Evolutionary conservation across 1,140 invertebrate species (phyloP).

Genomic region (Platyscapa corneri): DNA sequence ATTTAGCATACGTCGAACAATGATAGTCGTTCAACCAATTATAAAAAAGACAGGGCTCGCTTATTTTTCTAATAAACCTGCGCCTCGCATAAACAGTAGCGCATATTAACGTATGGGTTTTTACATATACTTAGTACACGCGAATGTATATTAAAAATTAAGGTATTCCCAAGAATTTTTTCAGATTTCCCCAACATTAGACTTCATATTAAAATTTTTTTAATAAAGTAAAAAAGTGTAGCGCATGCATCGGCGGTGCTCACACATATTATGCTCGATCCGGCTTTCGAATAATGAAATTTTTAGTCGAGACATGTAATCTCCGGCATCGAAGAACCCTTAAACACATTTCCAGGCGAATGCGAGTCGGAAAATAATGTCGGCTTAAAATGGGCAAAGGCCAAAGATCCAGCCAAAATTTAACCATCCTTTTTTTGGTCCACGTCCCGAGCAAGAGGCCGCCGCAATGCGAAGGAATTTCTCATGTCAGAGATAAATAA

Average conservation of each 20-base stretch:
- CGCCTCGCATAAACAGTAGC: background rate
- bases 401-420: background rate
- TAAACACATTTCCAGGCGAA: background rate
- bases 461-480: slow-evolving; percentile 30
- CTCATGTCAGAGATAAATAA: slow-evolving; percentile 18
- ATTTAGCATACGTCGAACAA: background rate
- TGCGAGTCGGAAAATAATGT: background rate
- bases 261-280: background rate
- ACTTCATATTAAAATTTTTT: background rate
- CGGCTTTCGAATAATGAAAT: background rate
- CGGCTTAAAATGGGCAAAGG: background rate
- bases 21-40: background rate
- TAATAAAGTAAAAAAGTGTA: background rate
- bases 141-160: background rate
- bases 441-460: background rate
- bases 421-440: background rate
- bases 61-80: background rate
- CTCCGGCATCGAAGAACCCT: background rate
- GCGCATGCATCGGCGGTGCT: background rate
- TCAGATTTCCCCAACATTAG: background rate
- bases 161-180: background rate
- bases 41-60: background rate
- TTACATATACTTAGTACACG: background rate
- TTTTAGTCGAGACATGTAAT: slow-evolving; percentile 11
- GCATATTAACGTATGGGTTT: background rate